Percentiles rank a stretch among this genome's conserved stretches.
These are phyloP conservation scores for Lates japonicus DNA, from an alignment of 2,797 vertebrate genomes.

Conservation along the genomic window DNA sequence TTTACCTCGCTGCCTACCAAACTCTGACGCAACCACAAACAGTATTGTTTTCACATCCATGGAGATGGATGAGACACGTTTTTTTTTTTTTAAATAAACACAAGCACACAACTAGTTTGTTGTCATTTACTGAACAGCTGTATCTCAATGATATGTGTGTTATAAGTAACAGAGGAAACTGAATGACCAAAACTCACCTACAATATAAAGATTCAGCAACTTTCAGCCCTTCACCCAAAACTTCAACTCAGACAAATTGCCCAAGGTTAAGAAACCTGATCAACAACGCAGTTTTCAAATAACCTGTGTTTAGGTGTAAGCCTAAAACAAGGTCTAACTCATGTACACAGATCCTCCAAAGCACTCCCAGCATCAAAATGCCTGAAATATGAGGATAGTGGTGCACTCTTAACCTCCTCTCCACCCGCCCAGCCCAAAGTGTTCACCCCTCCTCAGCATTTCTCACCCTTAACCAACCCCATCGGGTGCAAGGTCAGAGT, in stretches of 20 bases:
- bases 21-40: constrained; percentile 35
- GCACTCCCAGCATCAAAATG: constrained; percentile 38
- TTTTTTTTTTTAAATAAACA: neutral
- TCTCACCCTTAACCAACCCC: constrained; percentile 70
- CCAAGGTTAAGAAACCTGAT: constrained; percentile 35
- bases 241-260: neutral
- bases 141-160: neutral
- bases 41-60: neutral
- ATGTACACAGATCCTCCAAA: constrained; percentile 6
- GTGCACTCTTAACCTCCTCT: constrained; percentile 68
- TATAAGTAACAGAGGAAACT: neutral
- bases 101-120: neutral
- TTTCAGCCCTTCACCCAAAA: neutral
- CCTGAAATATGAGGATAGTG: constrained; percentile 70
- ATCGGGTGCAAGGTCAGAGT: constrained; percentile 68
- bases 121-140: neutral
- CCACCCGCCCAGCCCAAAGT: constrained; percentile 45
- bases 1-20: constrained; percentile 4
- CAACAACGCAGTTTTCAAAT: constrained; percentile 27
- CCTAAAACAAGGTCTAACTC: constrained; percentile 47
- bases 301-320: neutral
- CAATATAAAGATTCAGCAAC: neutral
- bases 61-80: neutral
- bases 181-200: neutral
- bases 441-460: constrained; percentile 57